Base-by-base conservation (phyloP, 2,797 vertebrate genomes). In the Chelidonichthys spinosus region DNA sequence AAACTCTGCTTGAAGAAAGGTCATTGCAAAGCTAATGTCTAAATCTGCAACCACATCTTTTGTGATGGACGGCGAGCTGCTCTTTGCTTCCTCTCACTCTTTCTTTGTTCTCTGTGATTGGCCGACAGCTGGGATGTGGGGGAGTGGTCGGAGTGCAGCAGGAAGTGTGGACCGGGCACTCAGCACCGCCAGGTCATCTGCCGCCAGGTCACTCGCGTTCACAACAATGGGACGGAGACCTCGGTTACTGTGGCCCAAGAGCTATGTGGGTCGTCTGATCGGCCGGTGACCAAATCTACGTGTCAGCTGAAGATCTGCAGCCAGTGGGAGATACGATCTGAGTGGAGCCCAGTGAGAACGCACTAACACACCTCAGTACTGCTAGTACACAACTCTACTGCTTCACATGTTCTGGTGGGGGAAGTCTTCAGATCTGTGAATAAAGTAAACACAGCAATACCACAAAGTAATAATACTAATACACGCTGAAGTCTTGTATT, bases 221-320 rank as follows among this genome's bases (percentile, higher is more conserved):
- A 88, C 1, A 15, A 42, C 71, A 89, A 90, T 9, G 69, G 93
- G 43, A 94, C 91, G 0, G 90, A 90, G 69, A 83, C 78, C 14
- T 72, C 77, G 0, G 92, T 81, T 6, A 83, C 74, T 0, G 90
- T 91, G 71, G 73, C 69, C 1, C 32, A 72, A 5, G 78, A 86
- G 52, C 71, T 69, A 53, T 95, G 94, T 18, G 84, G 85, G 15
- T 33, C 42, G 18, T 58, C 78, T 44, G 91, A 94, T 4, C 82
- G 42, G 76, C 93, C 93, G 0, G 90, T 85, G 83, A 95, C 92
- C 47, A 82, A 80, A 63, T 85, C 90, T 0, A 72, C 74, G 14
- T 95, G 94, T 76, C 94, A 95, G 76, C 89, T 95, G 68, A 95
- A 95, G 88, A 95, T 95, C 70, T 95, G 94, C 78, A 95, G 94